Conservation (phyloP, 2,113 vertebrate genomes). For the Fukomys damarensis region DNA sequence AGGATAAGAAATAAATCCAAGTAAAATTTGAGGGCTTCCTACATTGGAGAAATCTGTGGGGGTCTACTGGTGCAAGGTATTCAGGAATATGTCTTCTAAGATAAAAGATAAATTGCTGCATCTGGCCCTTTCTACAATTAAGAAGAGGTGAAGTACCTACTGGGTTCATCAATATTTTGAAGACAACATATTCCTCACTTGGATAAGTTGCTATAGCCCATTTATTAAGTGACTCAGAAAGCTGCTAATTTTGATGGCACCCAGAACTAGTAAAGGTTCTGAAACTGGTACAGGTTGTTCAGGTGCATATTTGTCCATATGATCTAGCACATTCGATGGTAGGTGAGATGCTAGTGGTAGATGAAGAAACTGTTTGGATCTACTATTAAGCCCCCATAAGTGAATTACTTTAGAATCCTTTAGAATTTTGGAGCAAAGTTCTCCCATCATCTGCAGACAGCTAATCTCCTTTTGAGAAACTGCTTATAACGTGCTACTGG, state of each 20-base stretch:
- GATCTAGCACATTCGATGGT: neutral
- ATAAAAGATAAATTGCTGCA: neutral
- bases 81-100: neutral
- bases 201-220: neutral
- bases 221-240: neutral
- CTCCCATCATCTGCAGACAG: neutral
- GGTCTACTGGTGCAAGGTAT: neutral
- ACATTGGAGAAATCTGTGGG: neutral
- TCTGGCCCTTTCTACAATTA: neutral
- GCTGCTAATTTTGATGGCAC: neutral
- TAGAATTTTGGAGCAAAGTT: neutral
- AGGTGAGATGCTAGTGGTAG: neutral
- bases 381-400: neutral
- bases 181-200: neutral
- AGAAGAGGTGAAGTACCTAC: neutral
- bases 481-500: neutral
- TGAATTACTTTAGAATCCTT: neutral
- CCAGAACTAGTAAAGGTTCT: neutral
- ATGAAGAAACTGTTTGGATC: neutral
- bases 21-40: neutral
- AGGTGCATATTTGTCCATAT: neutral
- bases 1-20: neutral
- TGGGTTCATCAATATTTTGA: neutral
- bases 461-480: neutral
- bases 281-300: neutral